These are phyloP conservation scores for Hemicrepidius hirtus DNA, from an alignment of 2,888 invertebrate species.

Conservation along the genomic window DNA sequence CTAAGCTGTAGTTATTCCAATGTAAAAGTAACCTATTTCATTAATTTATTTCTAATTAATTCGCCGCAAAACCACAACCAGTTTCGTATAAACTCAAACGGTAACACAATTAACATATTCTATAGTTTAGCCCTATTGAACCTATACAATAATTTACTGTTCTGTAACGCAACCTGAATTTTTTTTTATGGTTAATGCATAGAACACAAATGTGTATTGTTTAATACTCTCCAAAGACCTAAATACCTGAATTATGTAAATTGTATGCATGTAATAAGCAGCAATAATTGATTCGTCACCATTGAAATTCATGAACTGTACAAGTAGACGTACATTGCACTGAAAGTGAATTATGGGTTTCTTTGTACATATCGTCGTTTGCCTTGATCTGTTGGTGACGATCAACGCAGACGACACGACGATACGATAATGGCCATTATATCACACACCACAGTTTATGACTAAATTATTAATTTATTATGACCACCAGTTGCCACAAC, in stretches of 20 bases:
- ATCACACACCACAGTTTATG: no score
- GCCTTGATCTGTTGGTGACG: no score
- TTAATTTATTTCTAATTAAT: not conserved
- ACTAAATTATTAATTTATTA: no score
- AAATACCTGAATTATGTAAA: slow-evolving; percentile 39
- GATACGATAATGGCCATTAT: no score
- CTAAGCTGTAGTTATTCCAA: no score
- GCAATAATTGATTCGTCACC: slow-evolving; percentile 26
- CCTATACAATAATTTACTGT: slow-evolving; percentile 24
- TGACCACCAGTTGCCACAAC: no score
- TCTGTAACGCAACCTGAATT: slow-evolving; percentile 20
- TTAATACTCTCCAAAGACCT: slow-evolving; percentile 26
- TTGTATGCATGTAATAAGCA: slow-evolving; percentile 19
- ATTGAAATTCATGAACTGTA: slow-evolving; percentile 32
- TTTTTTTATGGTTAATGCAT: slow-evolving; percentile 26
- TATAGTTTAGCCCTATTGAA: not conserved
- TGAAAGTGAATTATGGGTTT: not conserved
- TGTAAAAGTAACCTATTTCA: no score
- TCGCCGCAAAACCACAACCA: not conserved
- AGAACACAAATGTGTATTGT: slow-evolving; percentile 34
- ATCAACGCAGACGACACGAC: no score
- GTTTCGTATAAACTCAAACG: not conserved
- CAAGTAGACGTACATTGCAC: not conserved
- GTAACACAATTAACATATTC: not conserved
- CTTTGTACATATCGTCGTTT: no score